Base-by-base conservation (phyloP, 2,113 vertebrate species). In the Dolichallabes microphthalmus region DNA sequence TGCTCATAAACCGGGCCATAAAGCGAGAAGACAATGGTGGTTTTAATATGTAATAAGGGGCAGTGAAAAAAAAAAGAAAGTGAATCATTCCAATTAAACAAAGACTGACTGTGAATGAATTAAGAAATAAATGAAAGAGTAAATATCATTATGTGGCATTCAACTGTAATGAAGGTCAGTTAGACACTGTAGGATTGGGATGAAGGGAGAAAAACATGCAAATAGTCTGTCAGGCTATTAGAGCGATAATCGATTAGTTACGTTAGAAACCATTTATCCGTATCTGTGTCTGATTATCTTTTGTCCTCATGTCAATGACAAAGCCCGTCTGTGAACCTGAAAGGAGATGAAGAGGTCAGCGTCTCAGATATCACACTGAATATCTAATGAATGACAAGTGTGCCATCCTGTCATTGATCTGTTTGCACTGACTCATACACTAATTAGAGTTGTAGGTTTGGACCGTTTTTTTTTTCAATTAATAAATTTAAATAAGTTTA, bases 1-100 rank as follows among this genome's bases (percentile, higher is more conserved):
- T 68, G 83, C 69, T 68, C 25, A 86, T 90, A 80, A 91, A 92
- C 86, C 77, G 82, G 61, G 3, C 53, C 57, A 83, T 88, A 89
- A 90, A 89, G 3, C 61, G n/a, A 76, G 57, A 27, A 27, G 57
- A 60, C 39, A 83, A 63, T 63, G 30, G n/a, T 30, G 22, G 64
- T 25, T 39, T 19, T 53, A 60, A 69, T 39, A 76, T 61, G 55
- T 76, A 80, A 74, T 61, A 19, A 69, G 55, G 20, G 45, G 20
- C 8, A 64, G 39, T 30, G 13, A 50, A 12, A 64, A 39, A 19
- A 32, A 7, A 12, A 30, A 32, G 17, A 68, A 30, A 32, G n/a
- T 53, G 45, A 55, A 15, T 82, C 17, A 3, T 3, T 15, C 52
- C 30, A 9, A 7, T 39, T 58, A 57, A 82, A 82, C 11, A 58